These are phyloP conservation scores for Peromyscus maniculatus DNA, from an alignment of 2,113 vertebrate genomes.

Conservation along the genomic window DNA sequence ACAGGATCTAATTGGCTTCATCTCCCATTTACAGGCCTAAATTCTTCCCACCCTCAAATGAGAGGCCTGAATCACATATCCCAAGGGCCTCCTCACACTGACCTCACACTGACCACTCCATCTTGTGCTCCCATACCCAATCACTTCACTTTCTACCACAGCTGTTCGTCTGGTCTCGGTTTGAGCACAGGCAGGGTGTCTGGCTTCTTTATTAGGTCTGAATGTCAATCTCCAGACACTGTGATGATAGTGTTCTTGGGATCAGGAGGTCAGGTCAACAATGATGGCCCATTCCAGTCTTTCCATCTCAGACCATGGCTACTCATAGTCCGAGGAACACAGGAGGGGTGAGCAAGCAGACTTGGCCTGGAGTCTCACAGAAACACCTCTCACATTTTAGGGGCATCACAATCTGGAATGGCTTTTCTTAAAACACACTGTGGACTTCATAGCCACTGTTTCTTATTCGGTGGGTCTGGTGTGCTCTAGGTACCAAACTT, in stretches of 20 bases:
- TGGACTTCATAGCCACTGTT: background rate
- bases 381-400: background rate
- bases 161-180: background rate
- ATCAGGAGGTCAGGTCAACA: background rate
- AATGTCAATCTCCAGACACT: slow-evolving; percentile 43
- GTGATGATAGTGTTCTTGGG: background rate
- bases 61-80: background rate
- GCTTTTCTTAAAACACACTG: background rate
- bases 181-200: background rate
- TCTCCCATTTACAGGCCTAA: background rate
- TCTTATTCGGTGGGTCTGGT: background rate
- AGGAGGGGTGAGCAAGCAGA: background rate
- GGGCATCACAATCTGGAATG: background rate
- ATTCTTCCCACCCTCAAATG: background rate
- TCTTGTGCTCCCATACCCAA: background rate
- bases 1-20: background rate
- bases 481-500: background rate
- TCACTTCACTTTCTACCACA: background rate
- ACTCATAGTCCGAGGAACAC: too few species aligned
- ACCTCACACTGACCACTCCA: too few species aligned
- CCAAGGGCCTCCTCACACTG: background rate
- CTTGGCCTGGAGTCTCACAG: background rate
- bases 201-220: background rate
- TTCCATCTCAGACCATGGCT: background rate
- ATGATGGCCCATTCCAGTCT: background rate